These are phyloP conservation scores for Boleophthalmus pectinirostris DNA, from an alignment of 2,113 vertebrate genomes.

Conservation along the genomic window DNA sequence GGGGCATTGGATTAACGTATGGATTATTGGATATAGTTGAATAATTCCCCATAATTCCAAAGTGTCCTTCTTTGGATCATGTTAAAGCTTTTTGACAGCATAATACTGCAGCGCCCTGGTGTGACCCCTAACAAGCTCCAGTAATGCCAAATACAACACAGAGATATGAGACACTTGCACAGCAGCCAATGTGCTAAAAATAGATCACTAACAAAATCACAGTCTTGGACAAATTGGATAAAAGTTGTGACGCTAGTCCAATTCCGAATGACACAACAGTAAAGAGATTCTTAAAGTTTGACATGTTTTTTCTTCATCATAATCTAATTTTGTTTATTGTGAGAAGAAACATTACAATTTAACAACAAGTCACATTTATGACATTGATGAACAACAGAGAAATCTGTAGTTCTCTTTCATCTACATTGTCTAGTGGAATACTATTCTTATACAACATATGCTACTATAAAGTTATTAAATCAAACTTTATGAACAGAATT, in stretches of 20 bases:
- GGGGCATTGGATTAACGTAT: background rate
- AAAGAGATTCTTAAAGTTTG: background rate
- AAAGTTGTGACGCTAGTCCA: background rate
- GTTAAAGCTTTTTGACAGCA: background rate
- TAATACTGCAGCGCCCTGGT: background rate
- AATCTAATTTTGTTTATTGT: too few species aligned
- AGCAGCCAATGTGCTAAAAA: background rate
- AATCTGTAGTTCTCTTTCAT: too few species aligned
- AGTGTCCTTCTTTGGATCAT: background rate
- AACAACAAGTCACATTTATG: too few species aligned
- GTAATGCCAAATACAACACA: background rate
- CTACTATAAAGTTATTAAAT: too few species aligned
- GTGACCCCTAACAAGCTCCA: background rate
- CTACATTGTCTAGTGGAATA: too few species aligned
- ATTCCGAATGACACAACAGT: background rate
- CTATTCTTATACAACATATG: too few species aligned
- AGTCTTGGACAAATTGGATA: background rate
- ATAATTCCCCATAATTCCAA: background rate
- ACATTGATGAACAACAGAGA: too few species aligned
- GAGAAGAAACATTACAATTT: too few species aligned
- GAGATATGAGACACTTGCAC: background rate
- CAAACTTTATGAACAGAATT: too few species aligned
- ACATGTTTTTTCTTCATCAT: background rate
- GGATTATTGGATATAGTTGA: background rate
- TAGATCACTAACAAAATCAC: background rate